Conservation (phyloP, 2,888 invertebrate genomes). For the Phanerotoma sp. region DNA sequence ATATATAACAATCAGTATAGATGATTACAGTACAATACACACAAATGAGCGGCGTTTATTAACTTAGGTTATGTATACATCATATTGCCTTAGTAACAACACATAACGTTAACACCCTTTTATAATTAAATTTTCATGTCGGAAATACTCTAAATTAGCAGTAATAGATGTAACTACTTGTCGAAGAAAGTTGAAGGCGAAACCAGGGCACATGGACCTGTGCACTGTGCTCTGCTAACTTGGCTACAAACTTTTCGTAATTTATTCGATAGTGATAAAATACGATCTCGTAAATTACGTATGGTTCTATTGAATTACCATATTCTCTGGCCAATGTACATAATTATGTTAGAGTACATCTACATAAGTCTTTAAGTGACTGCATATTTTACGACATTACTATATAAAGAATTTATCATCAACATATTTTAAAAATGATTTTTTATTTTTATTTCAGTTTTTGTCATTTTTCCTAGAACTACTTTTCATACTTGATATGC, state of each 20-base stretch:
- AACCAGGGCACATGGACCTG: not conserved
- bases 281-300: not conserved
- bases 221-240: not conserved
- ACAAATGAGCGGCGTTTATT: not conserved
- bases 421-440: too few relatives aligned
- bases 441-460: too few relatives aligned
- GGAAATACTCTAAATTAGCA: slow-evolving; percentile 4
- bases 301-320: slow-evolving; percentile 5
- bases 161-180: slow-evolving; percentile 5
- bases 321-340: not conserved
- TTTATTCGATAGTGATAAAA: slow-evolving; percentile 27
- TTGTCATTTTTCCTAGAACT: too few relatives aligned
- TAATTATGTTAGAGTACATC: slow-evolving; percentile 1
- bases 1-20: not conserved
- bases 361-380: not conserved
- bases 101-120: too few relatives aligned
- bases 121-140: slow-evolving; percentile 3
- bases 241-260: slow-evolving; percentile 29
- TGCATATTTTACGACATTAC: too few relatives aligned
- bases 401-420: not conserved
- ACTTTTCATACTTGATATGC: too few relatives aligned
- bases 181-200: not conserved
- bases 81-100: too few relatives aligned
- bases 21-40: too few relatives aligned
- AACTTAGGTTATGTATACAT: not conserved